A percentile compares a stretch with the other conserved stretches of the same genome.
phyloP scores from a whole-genome alignment of 2,888 invertebrate species.

The Parnassius orleans region DNA sequence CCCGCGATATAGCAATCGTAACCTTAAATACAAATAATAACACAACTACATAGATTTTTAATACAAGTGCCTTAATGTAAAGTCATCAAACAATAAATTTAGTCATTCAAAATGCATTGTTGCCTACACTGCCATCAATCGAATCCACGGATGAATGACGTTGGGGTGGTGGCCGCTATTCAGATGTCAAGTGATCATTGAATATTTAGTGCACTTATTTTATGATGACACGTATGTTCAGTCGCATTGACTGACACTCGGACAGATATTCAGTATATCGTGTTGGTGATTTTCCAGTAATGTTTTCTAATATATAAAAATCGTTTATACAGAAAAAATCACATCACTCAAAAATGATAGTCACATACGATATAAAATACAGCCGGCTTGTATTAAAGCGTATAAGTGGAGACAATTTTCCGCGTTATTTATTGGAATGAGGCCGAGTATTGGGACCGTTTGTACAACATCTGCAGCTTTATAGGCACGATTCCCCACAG shows the following conservation, averaged over 20 bases:
- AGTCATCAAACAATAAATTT: conserved; percentile 20
- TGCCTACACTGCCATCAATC: not conserved
- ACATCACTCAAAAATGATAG: conserved; percentile 46
- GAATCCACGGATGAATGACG: not conserved
- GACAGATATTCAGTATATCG: conserved; percentile 43
- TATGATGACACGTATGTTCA: conserved; percentile 3
- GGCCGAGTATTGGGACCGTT: conserved; percentile 49
- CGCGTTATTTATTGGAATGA: conserved; percentile 60
- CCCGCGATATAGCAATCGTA: too few relatives aligned
- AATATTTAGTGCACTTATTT: conserved; percentile 2
- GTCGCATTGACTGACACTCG: conserved; percentile 31
- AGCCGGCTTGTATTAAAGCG: conserved; percentile 43
- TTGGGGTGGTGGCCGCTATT: not conserved
- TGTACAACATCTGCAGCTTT: conserved; percentile 55
- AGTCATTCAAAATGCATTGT: conserved; percentile 1
- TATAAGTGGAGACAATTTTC: conserved; percentile 58
- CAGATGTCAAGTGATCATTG: conserved; percentile 8
- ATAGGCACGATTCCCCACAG: conserved; percentile 45
- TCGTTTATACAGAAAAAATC: too few relatives aligned
- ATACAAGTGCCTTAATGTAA: too few relatives aligned
- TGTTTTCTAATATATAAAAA: too few relatives aligned
- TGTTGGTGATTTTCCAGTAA: too few relatives aligned
- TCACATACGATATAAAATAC: conserved; percentile 34
- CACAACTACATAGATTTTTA: too few relatives aligned
- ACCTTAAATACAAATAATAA: too few relatives aligned